Percentiles rank a stretch among this genome's conserved stretches.
Conservation (phyloP, 2,113 vertebrate genomes). For the Callorhinus ursinus region DNA sequence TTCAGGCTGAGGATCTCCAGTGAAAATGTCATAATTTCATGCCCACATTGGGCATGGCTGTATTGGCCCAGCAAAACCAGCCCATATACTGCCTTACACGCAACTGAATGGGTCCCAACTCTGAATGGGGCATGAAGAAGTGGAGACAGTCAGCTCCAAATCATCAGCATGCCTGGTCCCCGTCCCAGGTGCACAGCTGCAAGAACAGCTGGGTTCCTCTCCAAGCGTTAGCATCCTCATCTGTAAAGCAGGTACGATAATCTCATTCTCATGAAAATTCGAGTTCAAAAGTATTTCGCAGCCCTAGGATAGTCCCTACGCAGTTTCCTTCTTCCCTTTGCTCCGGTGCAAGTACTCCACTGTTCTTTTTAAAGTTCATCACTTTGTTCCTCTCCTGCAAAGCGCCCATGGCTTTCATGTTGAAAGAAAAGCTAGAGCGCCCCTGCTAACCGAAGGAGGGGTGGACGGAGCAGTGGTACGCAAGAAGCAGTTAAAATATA, state of each 20-base stretch:
- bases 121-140: rapidly evolving
- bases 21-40: neutral
- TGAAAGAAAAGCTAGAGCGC: conserved; percentile 31
- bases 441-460: conserved; percentile 44
- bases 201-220: neutral
- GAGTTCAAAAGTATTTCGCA: neutral
- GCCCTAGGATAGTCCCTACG: neutral
- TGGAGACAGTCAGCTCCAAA: neutral
- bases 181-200: neutral
- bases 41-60: neutral
- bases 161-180: neutral
- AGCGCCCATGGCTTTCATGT: neutral
- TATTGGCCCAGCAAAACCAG: neutral
- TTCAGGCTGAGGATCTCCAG: neutral
- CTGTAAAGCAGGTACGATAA: neutral
- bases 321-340: neutral
- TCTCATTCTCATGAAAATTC: neutral
- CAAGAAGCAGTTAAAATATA: conserved; percentile 81
- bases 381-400: neutral
- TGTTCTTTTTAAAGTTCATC: neutral
- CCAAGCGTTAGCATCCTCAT: neutral
- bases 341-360: neutral
- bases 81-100: neutral
- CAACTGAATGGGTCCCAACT: neutral
- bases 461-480: conserved; percentile 21